These are phyloP conservation scores for Miichthys miiuy DNA, from an alignment of 2,797 vertebrate species.

Conservation along the genomic window DNA sequence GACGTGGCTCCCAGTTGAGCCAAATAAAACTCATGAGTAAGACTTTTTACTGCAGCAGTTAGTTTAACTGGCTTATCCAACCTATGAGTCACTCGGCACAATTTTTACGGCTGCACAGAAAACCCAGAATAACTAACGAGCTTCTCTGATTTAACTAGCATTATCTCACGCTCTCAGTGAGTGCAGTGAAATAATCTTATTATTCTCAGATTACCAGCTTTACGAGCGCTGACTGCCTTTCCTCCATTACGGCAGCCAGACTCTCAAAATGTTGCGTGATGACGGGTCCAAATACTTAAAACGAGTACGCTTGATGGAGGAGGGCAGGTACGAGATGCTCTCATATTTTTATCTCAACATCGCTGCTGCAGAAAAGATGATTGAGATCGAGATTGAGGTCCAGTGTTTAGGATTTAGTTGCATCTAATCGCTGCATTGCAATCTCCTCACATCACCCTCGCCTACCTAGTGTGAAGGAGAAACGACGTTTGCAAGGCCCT, in stretches of 20 bases:
- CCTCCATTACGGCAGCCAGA: neutral
- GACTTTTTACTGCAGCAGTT: conserved; percentile 2
- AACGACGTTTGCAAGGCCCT: too few relatives aligned
- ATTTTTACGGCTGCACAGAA: conserved; percentile 6
- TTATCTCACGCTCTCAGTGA: conserved; percentile 9
- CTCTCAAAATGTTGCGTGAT: conserved; percentile 28
- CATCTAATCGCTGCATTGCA: too few relatives aligned
- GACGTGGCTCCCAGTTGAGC: conserved; percentile 15
- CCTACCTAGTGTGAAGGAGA: too few relatives aligned
- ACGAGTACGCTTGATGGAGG: conserved; percentile 7
- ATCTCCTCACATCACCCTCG: too few relatives aligned
- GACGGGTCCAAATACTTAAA: conserved; percentile 16
- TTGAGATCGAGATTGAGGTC: too few relatives aligned
- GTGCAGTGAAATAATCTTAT: conserved; percentile 4
- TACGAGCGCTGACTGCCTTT: conserved; percentile 2
- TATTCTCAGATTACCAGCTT: conserved; percentile 21
- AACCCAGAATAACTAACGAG: neutral
- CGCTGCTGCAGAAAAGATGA: too few relatives aligned
- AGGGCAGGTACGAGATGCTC: conserved; percentile 1
- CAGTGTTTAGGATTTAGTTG: too few relatives aligned
- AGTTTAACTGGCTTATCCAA: neutral
- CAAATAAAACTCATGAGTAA: conserved; percentile 28
- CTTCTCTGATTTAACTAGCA: neutral
- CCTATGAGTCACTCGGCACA: neutral
- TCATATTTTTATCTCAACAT: too few relatives aligned